A percentile compares a stretch with the other conserved stretches of the same genome.
phyloP scores from a whole-genome alignment of 1,140 invertebrate species.

The Drosophila rufa region DNA sequence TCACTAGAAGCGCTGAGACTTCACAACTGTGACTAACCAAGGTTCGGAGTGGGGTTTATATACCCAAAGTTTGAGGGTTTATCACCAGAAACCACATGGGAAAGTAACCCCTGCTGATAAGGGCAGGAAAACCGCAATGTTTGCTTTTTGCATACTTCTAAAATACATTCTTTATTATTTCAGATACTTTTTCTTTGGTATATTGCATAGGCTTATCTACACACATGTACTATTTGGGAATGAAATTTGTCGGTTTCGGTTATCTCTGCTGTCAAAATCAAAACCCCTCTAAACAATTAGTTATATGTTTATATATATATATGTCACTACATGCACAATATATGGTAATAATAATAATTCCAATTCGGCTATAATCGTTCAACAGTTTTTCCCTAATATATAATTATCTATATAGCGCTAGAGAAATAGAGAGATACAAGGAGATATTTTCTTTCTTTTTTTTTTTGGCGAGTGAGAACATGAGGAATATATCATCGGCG shows the following conservation, averaged over 20 bases:
- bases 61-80: neutral
- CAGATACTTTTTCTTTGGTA: slow-evolving; percentile 45
- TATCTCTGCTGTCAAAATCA: slow-evolving; percentile 51
- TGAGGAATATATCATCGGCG: slow-evolving; percentile 28
- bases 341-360: slow-evolving; percentile 43
- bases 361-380: slow-evolving; percentile 33
- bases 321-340: slow-evolving; percentile 57
- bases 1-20: slow-evolving; percentile 29
- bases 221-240: slow-evolving; percentile 63
- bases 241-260: slow-evolving; percentile 62
- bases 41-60: slow-evolving; percentile 5
- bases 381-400: slow-evolving; percentile 32
- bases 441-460: slow-evolving; percentile 7
- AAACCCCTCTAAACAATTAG: slow-evolving; percentile 46
- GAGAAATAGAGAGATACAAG: slow-evolving; percentile 23
- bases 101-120: slow-evolving; percentile 25
- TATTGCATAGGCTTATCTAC: slow-evolving; percentile 50
- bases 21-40: slow-evolving; percentile 35
- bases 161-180: slow-evolving; percentile 76
- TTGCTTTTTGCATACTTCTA: slow-evolving; percentile 66
- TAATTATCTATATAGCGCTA: slow-evolving; percentile 23
- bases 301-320: slow-evolving; percentile 24
- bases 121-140: slow-evolving; percentile 38
- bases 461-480: slow-evolving; percentile 32
- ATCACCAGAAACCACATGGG: slow-evolving; percentile 30